These are phyloP conservation scores for Drosophila nebulosa DNA, from an alignment of 1,140 invertebrate genomes.

Conservation along the genomic window DNA sequence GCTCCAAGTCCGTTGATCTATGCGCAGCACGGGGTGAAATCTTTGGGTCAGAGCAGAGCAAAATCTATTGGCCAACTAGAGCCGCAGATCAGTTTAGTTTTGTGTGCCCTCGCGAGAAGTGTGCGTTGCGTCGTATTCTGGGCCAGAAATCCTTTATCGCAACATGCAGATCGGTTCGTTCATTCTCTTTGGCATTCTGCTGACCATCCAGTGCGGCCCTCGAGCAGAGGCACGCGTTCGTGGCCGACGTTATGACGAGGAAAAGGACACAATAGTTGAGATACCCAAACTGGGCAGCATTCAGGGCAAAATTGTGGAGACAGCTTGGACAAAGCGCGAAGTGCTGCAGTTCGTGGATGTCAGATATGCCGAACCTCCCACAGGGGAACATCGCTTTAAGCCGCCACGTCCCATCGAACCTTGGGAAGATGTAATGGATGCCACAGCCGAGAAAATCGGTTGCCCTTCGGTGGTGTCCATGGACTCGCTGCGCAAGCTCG, in stretches of 20 bases:
- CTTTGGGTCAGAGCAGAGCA: constrained; percentile 44
- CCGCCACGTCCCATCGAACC: constrained; percentile 82
- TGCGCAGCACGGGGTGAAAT: constrained; percentile 47
- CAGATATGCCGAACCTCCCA: constrained; percentile 74
- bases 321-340: constrained; percentile 70
- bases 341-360: constrained; percentile 78
- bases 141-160: not conserved
- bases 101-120: constrained; percentile 39
- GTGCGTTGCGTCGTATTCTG: constrained; percentile 5
- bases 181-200: not conserved
- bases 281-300: constrained; percentile 70
- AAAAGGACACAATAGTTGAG: constrained; percentile 68
- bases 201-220: not conserved
- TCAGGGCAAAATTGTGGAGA: constrained; percentile 64
- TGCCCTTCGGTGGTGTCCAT: constrained; percentile 81
- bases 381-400: constrained; percentile 80
- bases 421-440: constrained; percentile 83
- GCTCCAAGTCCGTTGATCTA: constrained; percentile 17
- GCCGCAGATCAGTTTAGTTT: constrained; percentile 55
- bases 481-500: constrained; percentile 60
- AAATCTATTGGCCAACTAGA: constrained; percentile 32
- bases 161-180: constrained; percentile 32
- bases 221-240: constrained; percentile 33
- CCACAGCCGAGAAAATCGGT: constrained; percentile 82
- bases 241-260: constrained; percentile 54